phyloP scores from a whole-genome alignment of 2,113 vertebrate species.

The Pomatostomus ruficeps region DNA sequence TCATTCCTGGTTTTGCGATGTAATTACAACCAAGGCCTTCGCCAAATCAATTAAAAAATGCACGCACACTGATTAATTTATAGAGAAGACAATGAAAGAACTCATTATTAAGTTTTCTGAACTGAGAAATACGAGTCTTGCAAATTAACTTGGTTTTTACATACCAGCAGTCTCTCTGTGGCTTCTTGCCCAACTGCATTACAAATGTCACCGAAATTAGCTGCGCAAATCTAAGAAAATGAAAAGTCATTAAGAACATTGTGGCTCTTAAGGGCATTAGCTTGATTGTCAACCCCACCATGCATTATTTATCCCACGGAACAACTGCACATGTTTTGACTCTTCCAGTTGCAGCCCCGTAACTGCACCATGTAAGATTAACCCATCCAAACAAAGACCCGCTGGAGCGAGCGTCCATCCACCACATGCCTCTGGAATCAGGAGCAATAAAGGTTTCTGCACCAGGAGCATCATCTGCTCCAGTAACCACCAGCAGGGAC shows the following conservation, averaged over 20 bases:
- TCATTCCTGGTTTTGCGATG: background rate
- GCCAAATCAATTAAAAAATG: background rate
- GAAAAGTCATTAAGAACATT: background rate
- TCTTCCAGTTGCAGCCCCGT: background rate
- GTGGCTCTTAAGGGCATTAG: background rate
- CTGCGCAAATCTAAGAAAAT: conserved; percentile 82
- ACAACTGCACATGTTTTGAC: background rate
- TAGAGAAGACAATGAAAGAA: background rate
- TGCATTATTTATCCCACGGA: background rate
- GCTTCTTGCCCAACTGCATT: conserved; percentile 88
- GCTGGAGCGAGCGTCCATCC: background rate
- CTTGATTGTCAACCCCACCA: background rate
- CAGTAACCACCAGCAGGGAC: background rate
- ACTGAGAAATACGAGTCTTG: background rate
- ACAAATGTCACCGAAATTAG: conserved; percentile 90
- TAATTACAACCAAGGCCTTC: background rate
- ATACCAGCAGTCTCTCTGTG: conserved; percentile 87
- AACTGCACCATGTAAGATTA: background rate
- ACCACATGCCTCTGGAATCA: background rate
- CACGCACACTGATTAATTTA: background rate
- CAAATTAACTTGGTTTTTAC: conserved; percentile 25
- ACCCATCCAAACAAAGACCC: background rate
- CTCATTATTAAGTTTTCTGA: background rate
- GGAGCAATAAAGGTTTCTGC: background rate
- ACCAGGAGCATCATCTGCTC: background rate